Evolutionary conservation across 2,113 vertebrate species (phyloP), one percentile per base, ranked within the genome.

Genomic region (Syrrhaptes paradoxus): DNA sequence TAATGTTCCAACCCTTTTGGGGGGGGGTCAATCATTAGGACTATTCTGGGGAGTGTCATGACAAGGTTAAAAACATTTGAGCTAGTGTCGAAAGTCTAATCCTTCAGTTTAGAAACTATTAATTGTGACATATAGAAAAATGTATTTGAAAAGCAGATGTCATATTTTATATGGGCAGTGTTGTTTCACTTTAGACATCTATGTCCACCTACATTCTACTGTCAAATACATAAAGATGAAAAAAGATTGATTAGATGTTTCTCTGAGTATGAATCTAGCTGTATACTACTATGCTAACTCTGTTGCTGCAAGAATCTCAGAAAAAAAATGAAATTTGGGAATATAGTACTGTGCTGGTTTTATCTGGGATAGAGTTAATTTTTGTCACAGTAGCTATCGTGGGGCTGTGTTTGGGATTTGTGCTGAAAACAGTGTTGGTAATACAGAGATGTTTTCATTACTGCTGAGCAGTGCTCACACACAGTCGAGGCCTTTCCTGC

Each of bases 1-100:
- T 32, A 73, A 86, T 0, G 2, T 22, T 12, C 26, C n/a, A n/a
- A 0, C 11, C 21, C 17, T 13, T 2, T 0, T 3, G 26, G 10
- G 29, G 26, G 38, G 38, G 38, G 38, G 38, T 38, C 41, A 22
- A 52, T 70, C 7, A 1, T 77, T 57, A 66, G 18, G 11, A 66
- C 16, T 78, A 5, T 54, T 54, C 22, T 49, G 25, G 10, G 15
- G 29, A 46, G 11, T 17, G 20, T 45, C 32, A 10, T 32, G 61
- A 14, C 20, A 45, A 73, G 45, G 41, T 65, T 87, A 36, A 43
- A 55, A 55, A 48, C 52, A 36, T 34, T 49, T 68, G 24, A 81
- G 51, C 46, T 84, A 8, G 2, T 55, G 17, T 31, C 20, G 57
- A 48, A 74, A 34, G 24, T 55, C n/a, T 46, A 36, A 71, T 61